phyloP scores from a whole-genome alignment of 2,797 vertebrate species.

The Sylvia borin region DNA sequence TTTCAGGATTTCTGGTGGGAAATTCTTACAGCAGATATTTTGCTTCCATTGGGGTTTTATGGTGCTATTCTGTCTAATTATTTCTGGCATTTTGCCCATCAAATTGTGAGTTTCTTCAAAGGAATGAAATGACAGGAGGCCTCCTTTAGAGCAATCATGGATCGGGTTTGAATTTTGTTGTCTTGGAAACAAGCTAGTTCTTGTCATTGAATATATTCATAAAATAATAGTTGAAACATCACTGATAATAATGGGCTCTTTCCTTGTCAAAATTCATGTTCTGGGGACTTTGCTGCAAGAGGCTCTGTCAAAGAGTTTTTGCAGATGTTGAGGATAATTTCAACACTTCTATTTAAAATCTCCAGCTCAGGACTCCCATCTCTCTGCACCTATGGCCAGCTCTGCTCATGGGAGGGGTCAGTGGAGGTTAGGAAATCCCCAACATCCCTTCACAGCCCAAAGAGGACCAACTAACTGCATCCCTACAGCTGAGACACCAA shows the following conservation, averaged over 20 bases:
- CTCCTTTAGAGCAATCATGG: conserved; percentile 72
- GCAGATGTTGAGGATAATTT: conserved; percentile 28
- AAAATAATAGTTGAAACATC: conserved; percentile 68
- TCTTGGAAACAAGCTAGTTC: conserved; percentile 80
- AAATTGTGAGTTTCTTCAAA: conserved; percentile 78
- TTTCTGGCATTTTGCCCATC: conserved; percentile 79
- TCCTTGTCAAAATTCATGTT: conserved; percentile 63
- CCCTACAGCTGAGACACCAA: neutral
- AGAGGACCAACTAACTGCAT: accelerated
- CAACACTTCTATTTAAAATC: neutral
- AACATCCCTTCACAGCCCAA: neutral
- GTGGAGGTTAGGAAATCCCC: accelerated
- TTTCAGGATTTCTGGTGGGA: conserved; percentile 73
- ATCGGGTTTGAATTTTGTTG: conserved; percentile 76
- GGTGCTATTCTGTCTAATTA: conserved; percentile 75
- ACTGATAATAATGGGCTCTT: conserved; percentile 61
- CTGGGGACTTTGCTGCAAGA: conserved; percentile 47
- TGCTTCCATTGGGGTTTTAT: conserved; percentile 66
- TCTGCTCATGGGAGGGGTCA: neutral
- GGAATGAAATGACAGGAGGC: conserved; percentile 73
- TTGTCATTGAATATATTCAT: conserved; percentile 74
- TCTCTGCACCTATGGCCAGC: accelerated
- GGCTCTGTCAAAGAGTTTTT: conserved; percentile 43
- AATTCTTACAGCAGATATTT: conserved; percentile 68
- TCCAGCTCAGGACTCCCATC: neutral